phyloP scores from a whole-genome alignment of 2,888 invertebrate species.

The Antheraea assamensis region DNA sequence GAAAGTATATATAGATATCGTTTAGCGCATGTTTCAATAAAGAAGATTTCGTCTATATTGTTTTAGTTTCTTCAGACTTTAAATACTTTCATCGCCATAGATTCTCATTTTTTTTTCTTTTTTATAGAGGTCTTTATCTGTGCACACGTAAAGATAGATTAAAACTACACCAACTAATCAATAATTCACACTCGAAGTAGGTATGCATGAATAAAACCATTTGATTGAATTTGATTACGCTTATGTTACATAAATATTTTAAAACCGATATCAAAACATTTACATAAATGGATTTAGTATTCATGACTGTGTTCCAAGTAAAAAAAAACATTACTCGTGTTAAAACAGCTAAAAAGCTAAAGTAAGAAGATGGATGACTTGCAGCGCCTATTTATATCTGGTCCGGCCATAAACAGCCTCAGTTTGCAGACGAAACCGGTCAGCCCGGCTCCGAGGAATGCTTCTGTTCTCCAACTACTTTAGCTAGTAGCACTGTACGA shows the following conservation, averaged over 20 bases:
- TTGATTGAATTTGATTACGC: not conserved
- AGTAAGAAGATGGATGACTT: conserved; percentile 71
- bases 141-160: not conserved
- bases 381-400: conserved; percentile 78
- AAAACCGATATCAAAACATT: conserved; percentile 8
- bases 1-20: conserved; percentile 54
- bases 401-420: conserved; percentile 74
- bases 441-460: conserved; percentile 69
- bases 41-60: conserved; percentile 36
- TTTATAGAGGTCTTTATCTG: not conserved
- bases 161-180: not conserved
- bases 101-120: not conserved
- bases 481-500: conserved; percentile 54
- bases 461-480: conserved; percentile 68
- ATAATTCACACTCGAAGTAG: not conserved
- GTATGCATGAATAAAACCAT: not conserved
- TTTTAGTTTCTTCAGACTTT: no score
- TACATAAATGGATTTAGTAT: conserved; percentile 12
- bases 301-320: conserved; percentile 8
- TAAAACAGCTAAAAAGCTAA: conserved; percentile 50
- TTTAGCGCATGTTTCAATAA: conserved; percentile 32
- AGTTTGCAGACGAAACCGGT: conserved; percentile 65
- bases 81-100: no score
- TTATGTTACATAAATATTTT: not conserved
- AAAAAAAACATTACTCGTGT: conserved; percentile 18